Percentiles rank a stretch among this genome's conserved stretches.
phyloP scores from a whole-genome alignment of 2,797 vertebrate genomes.

The Fistularia commersonii region DNA sequence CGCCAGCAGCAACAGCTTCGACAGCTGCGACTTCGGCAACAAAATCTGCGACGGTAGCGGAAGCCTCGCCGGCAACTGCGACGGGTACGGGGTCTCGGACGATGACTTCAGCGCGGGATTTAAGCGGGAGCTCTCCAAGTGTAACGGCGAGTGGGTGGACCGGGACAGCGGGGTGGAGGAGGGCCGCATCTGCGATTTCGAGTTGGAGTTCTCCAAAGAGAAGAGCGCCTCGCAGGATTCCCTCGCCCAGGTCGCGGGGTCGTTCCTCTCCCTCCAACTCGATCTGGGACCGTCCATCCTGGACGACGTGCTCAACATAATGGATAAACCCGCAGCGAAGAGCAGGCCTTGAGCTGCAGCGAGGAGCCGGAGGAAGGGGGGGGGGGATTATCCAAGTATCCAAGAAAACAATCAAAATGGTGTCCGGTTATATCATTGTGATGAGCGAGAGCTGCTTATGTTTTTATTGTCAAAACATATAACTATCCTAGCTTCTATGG shows the following conservation, averaged over 20 bases:
- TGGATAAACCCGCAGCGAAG: slow-evolving; percentile 84
- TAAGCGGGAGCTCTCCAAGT: slow-evolving; percentile 83
- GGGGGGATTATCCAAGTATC: slow-evolving; percentile 31
- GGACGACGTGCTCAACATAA: slow-evolving; percentile 97
- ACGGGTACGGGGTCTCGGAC: slow-evolving; percentile 50
- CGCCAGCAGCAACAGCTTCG: slow-evolving; percentile 61
- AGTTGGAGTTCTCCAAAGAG: slow-evolving; percentile 81
- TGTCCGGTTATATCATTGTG: slow-evolving; percentile 66
- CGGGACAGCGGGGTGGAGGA: slow-evolving; percentile 86
- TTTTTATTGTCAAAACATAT: slow-evolving; percentile 70
- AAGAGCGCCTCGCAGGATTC: slow-evolving; percentile 86
- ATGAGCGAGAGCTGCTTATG: slow-evolving; percentile 62
- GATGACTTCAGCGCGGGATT: slow-evolving; percentile 59
- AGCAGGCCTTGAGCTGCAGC: slow-evolving; percentile 68
- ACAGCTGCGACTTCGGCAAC: slow-evolving; percentile 53
- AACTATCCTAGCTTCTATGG: slow-evolving; percentile 65
- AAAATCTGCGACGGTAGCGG: slow-evolving; percentile 36
- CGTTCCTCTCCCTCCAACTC: slow-evolving; percentile 91
- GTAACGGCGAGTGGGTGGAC: slow-evolving; percentile 84
- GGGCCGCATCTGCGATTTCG: slow-evolving; percentile 74
- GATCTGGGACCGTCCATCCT: slow-evolving; percentile 97
- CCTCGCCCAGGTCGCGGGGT: slow-evolving; percentile 85
- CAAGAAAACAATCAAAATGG: slow-evolving; percentile 56
- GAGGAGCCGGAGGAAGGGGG: slow-evolving; percentile 60
- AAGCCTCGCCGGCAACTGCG: slow-evolving; percentile 40